These are phyloP conservation scores for Melanotaenia boesemani DNA, from an alignment of 2,797 vertebrate species.

Conservation along the genomic window DNA sequence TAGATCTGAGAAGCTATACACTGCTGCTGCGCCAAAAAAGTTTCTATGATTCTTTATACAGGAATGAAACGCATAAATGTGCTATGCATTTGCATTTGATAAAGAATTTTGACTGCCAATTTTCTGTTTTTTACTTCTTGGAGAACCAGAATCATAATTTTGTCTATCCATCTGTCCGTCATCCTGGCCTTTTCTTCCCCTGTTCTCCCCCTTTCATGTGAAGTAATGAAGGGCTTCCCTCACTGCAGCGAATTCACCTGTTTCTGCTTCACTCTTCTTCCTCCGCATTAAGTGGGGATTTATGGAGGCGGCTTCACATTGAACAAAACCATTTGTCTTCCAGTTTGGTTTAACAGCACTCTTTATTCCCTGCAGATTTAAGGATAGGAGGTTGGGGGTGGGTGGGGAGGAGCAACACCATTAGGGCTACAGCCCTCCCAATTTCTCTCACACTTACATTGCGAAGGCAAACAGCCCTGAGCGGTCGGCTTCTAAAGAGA, in stretches of 20 bases:
- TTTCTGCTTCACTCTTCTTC: slow-evolving; percentile 77
- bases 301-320: slow-evolving; percentile 80
- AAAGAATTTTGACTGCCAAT: background rate
- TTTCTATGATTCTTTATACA: background rate
- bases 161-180: slow-evolving; percentile 60
- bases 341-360: slow-evolving; percentile 83
- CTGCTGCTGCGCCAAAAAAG: background rate
- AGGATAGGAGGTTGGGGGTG: slow-evolving; percentile 65
- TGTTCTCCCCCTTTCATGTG: slow-evolving; percentile 46
- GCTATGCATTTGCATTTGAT: no score
- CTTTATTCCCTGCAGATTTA: slow-evolving; percentile 83
- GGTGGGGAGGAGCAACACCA: slow-evolving; percentile 56
- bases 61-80: background rate
- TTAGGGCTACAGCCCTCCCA: slow-evolving; percentile 73
- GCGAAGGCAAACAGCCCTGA: slow-evolving; percentile 78
- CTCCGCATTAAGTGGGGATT: slow-evolving; percentile 80
- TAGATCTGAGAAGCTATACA: no score
- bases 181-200: slow-evolving; percentile 45
- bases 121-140: background rate
- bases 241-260: slow-evolving; percentile 75
- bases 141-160: slow-evolving; percentile 12
- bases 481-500: slow-evolving; percentile 72
- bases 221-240: slow-evolving; percentile 75
- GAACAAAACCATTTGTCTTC: slow-evolving; percentile 85
- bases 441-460: slow-evolving; percentile 72